Evolutionary conservation across 2,888 invertebrate species (phyloP).

Genomic region (Spisula subtruncata): DNA sequence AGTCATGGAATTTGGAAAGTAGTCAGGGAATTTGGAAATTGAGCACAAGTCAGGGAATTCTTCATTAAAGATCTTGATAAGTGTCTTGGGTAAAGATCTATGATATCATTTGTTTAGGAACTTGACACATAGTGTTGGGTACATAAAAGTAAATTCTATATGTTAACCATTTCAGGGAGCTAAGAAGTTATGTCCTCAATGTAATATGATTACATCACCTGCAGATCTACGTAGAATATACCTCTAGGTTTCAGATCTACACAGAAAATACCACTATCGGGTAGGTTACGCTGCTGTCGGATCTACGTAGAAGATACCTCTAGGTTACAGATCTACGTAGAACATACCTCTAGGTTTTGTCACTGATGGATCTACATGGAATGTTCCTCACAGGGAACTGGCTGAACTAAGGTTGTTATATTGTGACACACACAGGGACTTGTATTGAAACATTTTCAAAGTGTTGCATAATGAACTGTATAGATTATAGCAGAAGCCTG

Average conservation of each 20-base stretch:
- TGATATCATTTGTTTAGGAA: too few species aligned
- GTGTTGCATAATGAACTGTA: too few species aligned
- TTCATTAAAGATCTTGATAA: too few species aligned
- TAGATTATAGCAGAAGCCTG: too few species aligned
- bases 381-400: conserved; percentile 90
- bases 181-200: conserved; percentile 97
- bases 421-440: too few species aligned
- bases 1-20: too few species aligned
- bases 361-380: conserved; percentile 94
- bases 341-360: conserved; percentile 90
- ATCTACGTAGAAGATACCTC: conserved; percentile 94
- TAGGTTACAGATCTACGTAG: conserved; percentile 23
- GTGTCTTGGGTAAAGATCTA: too few species aligned
- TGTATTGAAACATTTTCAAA: too few species aligned
- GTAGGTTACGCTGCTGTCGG: conserved; percentile 95
- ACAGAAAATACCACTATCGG: background rate
- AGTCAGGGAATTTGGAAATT: too few species aligned
- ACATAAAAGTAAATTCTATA: background rate
- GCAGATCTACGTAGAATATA: conserved; percentile 95
- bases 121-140: too few species aligned
- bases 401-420: too few species aligned
- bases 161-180: conserved; percentile 90
- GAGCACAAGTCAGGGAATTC: too few species aligned
- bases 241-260: conserved; percentile 64
- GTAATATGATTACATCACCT: conserved; percentile 96